A percentile compares a stretch with the other conserved stretches of the same genome.
These are phyloP conservation scores for Halictus ligatus DNA, from an alignment of 2,888 invertebrate species.

Conservation along the genomic window DNA sequence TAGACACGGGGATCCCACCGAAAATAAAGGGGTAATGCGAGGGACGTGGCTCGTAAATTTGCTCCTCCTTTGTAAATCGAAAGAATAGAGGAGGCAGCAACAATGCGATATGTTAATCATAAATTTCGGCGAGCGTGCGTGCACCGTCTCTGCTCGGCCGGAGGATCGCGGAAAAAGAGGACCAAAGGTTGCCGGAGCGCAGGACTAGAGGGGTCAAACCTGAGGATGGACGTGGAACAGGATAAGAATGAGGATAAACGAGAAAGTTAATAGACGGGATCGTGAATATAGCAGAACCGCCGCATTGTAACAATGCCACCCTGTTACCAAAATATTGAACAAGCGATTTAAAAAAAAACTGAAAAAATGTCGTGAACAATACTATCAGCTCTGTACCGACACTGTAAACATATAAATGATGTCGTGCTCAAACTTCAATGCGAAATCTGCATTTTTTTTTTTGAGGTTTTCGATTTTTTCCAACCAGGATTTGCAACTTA, in stretches of 20 bases:
- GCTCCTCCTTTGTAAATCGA: constrained; percentile 53
- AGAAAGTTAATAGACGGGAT: not conserved
- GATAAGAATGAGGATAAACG: constrained; percentile 29
- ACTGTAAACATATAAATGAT: no score
- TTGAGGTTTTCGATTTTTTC: no score
- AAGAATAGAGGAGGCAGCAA: constrained; percentile 55
- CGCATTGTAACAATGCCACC: not conserved
- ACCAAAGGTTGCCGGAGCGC: not conserved
- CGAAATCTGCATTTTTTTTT: no score
- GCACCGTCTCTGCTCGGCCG: constrained; percentile 26
- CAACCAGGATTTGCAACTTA: no score
- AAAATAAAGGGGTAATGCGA: constrained; percentile 49
- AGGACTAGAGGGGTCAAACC: constrained; percentile 13
- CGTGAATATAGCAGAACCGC: not conserved
- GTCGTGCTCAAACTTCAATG: no score
- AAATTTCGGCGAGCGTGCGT: constrained; percentile 58
- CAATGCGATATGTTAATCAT: constrained; percentile 65
- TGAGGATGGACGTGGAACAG: constrained; percentile 10
- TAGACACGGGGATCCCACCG: constrained; percentile 17
- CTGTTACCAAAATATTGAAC: no score
- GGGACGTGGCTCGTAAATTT: constrained; percentile 59
- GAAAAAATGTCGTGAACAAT: no score
- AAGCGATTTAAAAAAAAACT: no score
- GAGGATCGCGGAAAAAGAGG: constrained; percentile 41
- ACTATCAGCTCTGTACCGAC: no score